Evolutionary conservation across 2,797 vertebrate genomes (phyloP).

Genomic region (Poecilia gillii): DNA sequence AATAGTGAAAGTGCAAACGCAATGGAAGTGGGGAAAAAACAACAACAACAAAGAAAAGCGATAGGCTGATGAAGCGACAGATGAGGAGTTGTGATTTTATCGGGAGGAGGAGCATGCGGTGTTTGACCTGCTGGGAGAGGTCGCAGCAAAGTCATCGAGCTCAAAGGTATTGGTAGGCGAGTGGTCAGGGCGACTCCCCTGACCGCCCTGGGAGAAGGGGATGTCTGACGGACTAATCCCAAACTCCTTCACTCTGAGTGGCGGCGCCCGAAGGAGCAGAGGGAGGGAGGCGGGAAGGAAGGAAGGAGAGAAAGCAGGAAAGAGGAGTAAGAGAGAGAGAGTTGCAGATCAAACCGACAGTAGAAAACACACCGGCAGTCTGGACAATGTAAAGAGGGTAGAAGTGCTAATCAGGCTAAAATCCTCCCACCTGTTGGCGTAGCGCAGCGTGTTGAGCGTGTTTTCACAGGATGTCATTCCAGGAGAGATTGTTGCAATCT

Average conservation of each 20-base stretch:
- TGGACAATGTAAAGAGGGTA: slow-evolving; percentile 17
- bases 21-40: slow-evolving; percentile 1
- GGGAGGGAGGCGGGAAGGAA: slow-evolving; percentile 44
- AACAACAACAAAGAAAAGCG: background rate
- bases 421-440: slow-evolving; percentile 92
- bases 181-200: slow-evolving; percentile 92
- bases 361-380: slow-evolving; percentile 2
- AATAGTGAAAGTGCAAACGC: slow-evolving; percentile 21
- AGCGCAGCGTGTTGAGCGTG: slow-evolving; percentile 97
- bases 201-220: slow-evolving; percentile 91
- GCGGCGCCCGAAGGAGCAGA: slow-evolving; percentile 57
- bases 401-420: background rate
- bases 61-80: slow-evolving; percentile 31
- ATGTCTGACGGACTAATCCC: slow-evolving; percentile 98
- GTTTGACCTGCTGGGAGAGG: slow-evolving; percentile 89
- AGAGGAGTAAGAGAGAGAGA: slow-evolving; percentile 55
- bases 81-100: slow-evolving; percentile 15
- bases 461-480: slow-evolving; percentile 99
- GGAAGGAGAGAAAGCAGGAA: slow-evolving; percentile 50
- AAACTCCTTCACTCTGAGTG: slow-evolving; percentile 95
- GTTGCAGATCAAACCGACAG: slow-evolving; percentile 38
- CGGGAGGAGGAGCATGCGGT: slow-evolving; percentile 43
- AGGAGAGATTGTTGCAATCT: slow-evolving; percentile 99
- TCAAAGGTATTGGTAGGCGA: slow-evolving; percentile 95
- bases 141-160: slow-evolving; percentile 91